phyloP scores from a whole-genome alignment of 1,140 invertebrate genomes.

The Thaumatotibia leucotreta region DNA sequence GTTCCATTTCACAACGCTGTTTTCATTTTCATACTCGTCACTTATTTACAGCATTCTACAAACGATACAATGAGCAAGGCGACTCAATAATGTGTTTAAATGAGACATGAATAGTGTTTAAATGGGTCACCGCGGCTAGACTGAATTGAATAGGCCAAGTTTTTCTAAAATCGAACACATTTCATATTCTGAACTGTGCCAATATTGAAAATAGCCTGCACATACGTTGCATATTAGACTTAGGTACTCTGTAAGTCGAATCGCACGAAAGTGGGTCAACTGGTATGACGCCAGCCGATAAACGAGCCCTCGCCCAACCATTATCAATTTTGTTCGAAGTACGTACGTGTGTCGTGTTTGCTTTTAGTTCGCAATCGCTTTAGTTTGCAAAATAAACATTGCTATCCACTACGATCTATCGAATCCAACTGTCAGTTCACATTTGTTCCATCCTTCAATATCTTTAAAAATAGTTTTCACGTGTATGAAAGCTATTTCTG shows the following conservation, averaged over 20 bases:
- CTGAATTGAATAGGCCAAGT: neutral
- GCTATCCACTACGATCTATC: neutral
- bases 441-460: neutral
- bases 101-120: neutral
- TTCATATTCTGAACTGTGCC: conserved; percentile 13
- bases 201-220: conserved; percentile 36
- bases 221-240: conserved; percentile 37
- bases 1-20: neutral
- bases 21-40: too few species aligned
- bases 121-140: conserved; percentile 5
- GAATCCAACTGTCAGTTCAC: neutral
- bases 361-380: neutral
- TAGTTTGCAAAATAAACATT: conserved; percentile 11
- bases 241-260: conserved; percentile 58
- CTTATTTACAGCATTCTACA: too few species aligned
- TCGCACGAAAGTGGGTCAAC: conserved; percentile 65
- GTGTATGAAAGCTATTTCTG: neutral
- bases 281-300: conserved; percentile 67
- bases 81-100: neutral
- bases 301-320: conserved; percentile 57
- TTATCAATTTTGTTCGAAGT: conserved; percentile 61
- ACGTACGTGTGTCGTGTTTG: conserved; percentile 12
- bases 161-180: neutral
- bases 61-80: neutral
- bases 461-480: neutral